Base-by-base conservation (phyloP, 1,140 invertebrate species). In the Psix sp. region DNA sequence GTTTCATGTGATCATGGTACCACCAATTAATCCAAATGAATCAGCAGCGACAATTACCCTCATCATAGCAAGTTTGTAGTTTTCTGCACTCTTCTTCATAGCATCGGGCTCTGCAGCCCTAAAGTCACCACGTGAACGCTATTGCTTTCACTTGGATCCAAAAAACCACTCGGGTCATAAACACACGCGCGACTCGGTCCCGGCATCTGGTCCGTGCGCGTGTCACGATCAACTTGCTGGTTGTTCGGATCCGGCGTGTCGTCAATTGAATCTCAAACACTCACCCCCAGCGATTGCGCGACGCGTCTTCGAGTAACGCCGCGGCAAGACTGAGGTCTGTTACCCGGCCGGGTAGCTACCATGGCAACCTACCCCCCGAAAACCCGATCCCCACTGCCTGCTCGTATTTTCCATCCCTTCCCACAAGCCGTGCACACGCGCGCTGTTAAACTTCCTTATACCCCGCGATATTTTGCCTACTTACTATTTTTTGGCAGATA, bases 261-360 rank as follows among this genome's bases (percentile, higher is more conserved):
- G 20, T n/a, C 17, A 16, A 15, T 48, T 49, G 49, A 38, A 31
- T 46, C 40, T 39, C 39, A 11, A n/a, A 13, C 16, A 29, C 29
- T 3, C n/a, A 18, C 20, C 0, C 13, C 1, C 7, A 10, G 11
- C 14, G 33, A 36, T n/a, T 40, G 18, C 17, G n/a, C 40, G 54
- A 40, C 24, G 42, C 39, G 52, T 43, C 42, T 49, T 63, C 74
- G 70, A 63, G 65, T 67, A 80, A 76, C 70, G 80, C 78, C 80
- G 80, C 81, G 80, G 77, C 77, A 79, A 81, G 79, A 82, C 80
- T 83, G 77, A 80, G 80, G 78, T 76, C 81, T 80, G 78, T 79
- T 83, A 77, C 80, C 80, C 81, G 83, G 83, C 82, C 83, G 80
- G 83, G 83, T 82, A 82, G 83, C 82, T 84, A 75, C 83, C 83